These are phyloP conservation scores for Ochotona curzoniae DNA, from an alignment of 2,113 vertebrate species.

Conservation along the genomic window DNA sequence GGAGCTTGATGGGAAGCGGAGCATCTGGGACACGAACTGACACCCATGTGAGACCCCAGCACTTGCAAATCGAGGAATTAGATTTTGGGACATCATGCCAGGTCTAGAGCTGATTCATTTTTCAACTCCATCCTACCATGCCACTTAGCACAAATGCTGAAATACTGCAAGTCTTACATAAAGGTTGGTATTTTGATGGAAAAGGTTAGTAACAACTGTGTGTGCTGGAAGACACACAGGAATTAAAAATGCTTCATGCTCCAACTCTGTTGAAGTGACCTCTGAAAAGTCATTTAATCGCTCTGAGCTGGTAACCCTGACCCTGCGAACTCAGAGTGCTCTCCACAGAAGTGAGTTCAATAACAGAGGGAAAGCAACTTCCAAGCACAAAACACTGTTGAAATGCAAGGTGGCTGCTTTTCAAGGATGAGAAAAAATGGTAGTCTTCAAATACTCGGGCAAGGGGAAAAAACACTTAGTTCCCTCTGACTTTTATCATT, in stretches of 20 bases:
- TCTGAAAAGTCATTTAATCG: not conserved
- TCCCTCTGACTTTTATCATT: not conserved
- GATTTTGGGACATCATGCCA: too few species aligned
- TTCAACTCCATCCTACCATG: not conserved
- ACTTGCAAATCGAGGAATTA: too few species aligned
- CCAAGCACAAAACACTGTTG: not conserved
- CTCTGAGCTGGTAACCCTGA: not conserved
- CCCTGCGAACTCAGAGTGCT: not conserved
- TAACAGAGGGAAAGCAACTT: not conserved
- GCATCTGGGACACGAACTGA: too few species aligned
- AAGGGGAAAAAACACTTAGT: not conserved
- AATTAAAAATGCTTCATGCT: not conserved
- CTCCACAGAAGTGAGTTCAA: not conserved
- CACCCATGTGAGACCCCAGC: too few species aligned
- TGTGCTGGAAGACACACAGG: rapidly evolving
- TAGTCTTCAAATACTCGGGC: not conserved
- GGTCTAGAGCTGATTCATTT: not conserved
- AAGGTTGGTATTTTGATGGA: not conserved
- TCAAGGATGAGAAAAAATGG: not conserved
- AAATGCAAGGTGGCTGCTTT: not conserved
- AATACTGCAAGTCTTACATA: not conserved
- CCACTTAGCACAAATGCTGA: not conserved
- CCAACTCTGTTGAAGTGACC: not conserved
- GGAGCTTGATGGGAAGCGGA: too few species aligned
- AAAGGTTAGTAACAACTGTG: not conserved